Evolutionary conservation across 2,888 invertebrate genomes (phyloP), one percentile per base, ranked within the genome.

Genomic region (Ophonus ardosiacus): DNA sequence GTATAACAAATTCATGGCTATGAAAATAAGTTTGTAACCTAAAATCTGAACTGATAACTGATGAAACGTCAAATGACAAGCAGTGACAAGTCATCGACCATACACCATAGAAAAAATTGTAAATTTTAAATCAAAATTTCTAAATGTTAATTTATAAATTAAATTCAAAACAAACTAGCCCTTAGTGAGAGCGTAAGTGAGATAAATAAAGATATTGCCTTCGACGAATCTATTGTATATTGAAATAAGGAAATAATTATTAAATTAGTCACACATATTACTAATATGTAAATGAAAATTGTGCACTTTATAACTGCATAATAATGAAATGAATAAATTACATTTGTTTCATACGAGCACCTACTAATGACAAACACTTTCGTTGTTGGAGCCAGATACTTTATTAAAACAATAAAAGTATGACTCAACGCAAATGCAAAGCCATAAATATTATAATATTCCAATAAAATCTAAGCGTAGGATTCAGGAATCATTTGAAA

Each of bases 371-470:
- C 43, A 51, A 51, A 13, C 43, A 51, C 43, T 51, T 51, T 51
- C 43, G 10, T 2, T 51, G 13, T 51, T 51, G 43, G 43, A 51
- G 13, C 13, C 10, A 51, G 43, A 51, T 51, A 31, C 31, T 31
- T 51, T 8, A 51, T 38, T 31, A 38, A 38, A 24, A 68, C 38
- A 68, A 68, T 68, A 68, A 68, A 38, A 24, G 38, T 38, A 68
- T 68, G 68, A 68, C 68, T 68, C 31, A 68, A 59, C 15, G 15
- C 59, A 15, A 15, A 17, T 17, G 59, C 7, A 59, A 68, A 40
- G 68, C 68, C 24, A 68, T 68, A 68, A 68, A 68, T 38, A 68
- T 68, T 68, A 68, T 68, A 68, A 68, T 68, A 68, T 68, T 24
- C 38, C 38, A 38, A 68, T 76, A 76, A 76, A 76, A 43, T 51